Evolutionary conservation across 1,140 invertebrate genomes (phyloP).

Genomic region (Meloidogyne floridensis): DNA sequence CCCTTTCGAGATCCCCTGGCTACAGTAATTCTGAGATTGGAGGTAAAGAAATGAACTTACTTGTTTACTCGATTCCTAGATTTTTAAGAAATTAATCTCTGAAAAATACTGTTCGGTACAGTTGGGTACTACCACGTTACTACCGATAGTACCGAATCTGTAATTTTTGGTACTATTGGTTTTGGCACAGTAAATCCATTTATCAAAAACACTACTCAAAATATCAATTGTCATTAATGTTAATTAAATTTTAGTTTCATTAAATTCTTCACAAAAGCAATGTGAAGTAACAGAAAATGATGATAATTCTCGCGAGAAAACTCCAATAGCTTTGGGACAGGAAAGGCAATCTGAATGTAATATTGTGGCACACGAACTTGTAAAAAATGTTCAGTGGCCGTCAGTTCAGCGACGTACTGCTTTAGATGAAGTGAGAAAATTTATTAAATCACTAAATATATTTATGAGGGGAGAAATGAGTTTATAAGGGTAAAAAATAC

Average conservation of each 20-base stretch:
- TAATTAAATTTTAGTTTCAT: not conserved
- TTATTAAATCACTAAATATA: too few relatives aligned
- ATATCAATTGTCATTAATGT: too few relatives aligned
- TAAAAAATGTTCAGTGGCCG: not conserved
- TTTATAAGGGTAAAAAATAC: too few relatives aligned
- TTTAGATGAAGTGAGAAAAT: not conserved
- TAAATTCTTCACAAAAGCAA: constrained; percentile 12
- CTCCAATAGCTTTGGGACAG: not conserved
- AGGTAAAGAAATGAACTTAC: not conserved
- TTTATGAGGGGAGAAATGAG: too few relatives aligned
- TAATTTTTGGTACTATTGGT: too few relatives aligned
- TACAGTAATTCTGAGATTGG: not conserved
- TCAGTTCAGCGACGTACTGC: not conserved
- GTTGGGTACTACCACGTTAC: too few relatives aligned
- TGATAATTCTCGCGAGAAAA: not conserved
- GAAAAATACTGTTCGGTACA: too few relatives aligned
- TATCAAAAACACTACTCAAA: too few relatives aligned
- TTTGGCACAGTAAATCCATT: too few relatives aligned
- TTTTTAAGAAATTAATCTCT: too few relatives aligned
- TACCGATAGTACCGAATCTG: too few relatives aligned
- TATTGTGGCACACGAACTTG: not conserved
- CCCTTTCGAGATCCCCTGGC: not conserved
- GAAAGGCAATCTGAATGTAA: not conserved
- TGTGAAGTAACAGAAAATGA: constrained; percentile 17
- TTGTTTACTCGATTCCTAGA: too few relatives aligned